phyloP scores from a whole-genome alignment of 1,140 invertebrate species.

The Atopsyche davidsoni region DNA sequence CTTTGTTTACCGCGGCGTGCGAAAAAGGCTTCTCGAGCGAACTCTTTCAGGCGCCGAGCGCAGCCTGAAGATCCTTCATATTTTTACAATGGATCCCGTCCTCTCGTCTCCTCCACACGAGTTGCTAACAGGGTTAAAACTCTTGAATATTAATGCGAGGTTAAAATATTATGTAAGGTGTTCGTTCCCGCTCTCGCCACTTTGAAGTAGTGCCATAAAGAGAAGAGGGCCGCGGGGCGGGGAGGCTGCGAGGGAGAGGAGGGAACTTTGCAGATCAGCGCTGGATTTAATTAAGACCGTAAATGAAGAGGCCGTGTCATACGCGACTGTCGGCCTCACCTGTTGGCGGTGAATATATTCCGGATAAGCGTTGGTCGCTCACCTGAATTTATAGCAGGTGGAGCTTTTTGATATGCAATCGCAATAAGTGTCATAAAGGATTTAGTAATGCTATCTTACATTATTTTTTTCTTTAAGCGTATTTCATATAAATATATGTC shows the following conservation, averaged over 20 bases:
- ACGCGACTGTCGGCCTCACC: slow-evolving; percentile 17
- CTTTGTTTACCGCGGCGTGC: too few species aligned
- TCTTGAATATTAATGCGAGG: slow-evolving; percentile 30
- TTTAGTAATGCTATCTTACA: too few species aligned
- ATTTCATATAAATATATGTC: too few species aligned
- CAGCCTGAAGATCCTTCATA: slow-evolving; percentile 1
- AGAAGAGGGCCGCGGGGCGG: slow-evolving; percentile 4
- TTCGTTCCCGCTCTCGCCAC: slow-evolving; percentile 17
- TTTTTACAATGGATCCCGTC: neutral
- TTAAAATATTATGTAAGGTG: slow-evolving; percentile 31
- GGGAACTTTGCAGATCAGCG: slow-evolving; percentile 16
- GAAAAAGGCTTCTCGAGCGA: too few species aligned
- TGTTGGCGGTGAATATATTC: slow-evolving; percentile 21
- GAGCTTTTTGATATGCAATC: too few species aligned
- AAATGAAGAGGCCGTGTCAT: slow-evolving; percentile 21
- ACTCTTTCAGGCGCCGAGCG: too few species aligned
- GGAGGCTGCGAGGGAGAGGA: neutral
- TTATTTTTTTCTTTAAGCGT: too few species aligned
- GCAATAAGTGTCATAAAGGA: too few species aligned
- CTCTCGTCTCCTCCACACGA: slow-evolving; percentile 4
- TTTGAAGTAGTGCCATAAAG: slow-evolving; percentile 26
- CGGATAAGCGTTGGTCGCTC: too few species aligned
- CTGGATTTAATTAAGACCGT: slow-evolving; percentile 28
- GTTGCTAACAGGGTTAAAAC: slow-evolving; percentile 28
- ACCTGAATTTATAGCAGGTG: slow-evolving; percentile 20